phyloP scores from a whole-genome alignment of 2,888 invertebrate genomes.

The Anaspis maculata region DNA sequence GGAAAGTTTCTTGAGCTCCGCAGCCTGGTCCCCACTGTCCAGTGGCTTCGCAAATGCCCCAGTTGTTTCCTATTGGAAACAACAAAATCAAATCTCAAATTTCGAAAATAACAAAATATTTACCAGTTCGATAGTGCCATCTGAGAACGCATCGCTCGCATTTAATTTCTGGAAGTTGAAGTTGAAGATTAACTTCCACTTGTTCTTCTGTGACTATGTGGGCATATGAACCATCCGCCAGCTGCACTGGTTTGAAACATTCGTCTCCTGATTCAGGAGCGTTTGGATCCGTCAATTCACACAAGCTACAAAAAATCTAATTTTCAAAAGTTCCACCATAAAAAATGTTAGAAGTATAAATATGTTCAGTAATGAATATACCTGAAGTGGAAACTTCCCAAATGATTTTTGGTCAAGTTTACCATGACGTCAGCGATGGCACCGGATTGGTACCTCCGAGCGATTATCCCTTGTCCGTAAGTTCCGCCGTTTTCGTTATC shows the following conservation, averaged over 20 bases:
- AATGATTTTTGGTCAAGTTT: constrained; percentile 34
- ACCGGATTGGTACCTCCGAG: constrained; percentile 27
- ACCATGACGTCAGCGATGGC: constrained; percentile 25
- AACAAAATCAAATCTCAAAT: constrained; percentile 11
- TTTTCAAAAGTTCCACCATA: no score
- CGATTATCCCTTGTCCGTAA: constrained; percentile 39
- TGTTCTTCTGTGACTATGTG: constrained; percentile 28
- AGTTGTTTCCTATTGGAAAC: constrained; percentile 32
- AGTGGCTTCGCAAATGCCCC: constrained; percentile 31
- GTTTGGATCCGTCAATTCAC: constrained; percentile 30
- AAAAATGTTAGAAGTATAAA: no score
- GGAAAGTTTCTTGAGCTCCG: constrained; percentile 37
- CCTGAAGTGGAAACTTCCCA: constrained; percentile 15
- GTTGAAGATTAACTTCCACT: constrained; percentile 20
- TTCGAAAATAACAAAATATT: constrained; percentile 1
- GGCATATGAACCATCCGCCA: constrained; percentile 30
- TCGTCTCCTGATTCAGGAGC: constrained; percentile 40
- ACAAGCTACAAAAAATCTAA: constrained; percentile 30
- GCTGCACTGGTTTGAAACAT: constrained; percentile 37
- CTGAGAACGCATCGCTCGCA: constrained; percentile 45
- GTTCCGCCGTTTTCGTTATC: constrained; percentile 34
- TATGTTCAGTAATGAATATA: no score
- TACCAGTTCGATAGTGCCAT: constrained; percentile 43
- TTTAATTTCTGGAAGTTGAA: constrained; percentile 36
- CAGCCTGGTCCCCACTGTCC: constrained; percentile 28